Evolutionary conservation across 2,797 vertebrate genomes (phyloP).

Genomic region (Pterois miles): DNA sequence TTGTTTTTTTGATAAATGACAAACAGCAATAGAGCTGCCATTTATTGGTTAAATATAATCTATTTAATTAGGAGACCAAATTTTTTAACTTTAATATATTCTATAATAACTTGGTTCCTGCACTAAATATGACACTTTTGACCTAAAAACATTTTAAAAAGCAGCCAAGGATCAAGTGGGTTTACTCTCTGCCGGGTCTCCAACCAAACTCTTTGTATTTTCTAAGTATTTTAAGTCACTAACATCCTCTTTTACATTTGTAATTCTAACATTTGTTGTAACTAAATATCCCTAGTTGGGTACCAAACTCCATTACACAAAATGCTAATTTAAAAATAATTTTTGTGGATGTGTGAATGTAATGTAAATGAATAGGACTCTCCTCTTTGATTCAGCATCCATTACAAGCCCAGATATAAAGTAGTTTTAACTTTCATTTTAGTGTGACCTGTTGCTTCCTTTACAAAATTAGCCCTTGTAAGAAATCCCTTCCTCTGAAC

Average conservation of each 20-base stretch:
- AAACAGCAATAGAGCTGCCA: not conserved
- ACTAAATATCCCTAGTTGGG: not conserved
- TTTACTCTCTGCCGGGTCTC: not conserved
- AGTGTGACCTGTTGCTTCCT: not conserved
- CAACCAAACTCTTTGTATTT: not conserved
- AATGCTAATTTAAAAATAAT: not conserved
- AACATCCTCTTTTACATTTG: too few species aligned
- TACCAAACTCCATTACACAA: not conserved
- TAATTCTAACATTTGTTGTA: too few species aligned
- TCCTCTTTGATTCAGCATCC: not conserved
- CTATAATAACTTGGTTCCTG: not conserved
- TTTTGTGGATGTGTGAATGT: rapidly evolving
- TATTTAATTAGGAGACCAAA: not conserved
- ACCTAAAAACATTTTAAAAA: not conserved
- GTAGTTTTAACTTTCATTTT: not conserved
- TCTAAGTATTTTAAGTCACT: not conserved
- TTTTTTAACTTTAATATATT: not conserved
- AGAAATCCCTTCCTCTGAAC: not conserved
- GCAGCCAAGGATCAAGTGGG: too few species aligned
- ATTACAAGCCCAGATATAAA: not conserved
- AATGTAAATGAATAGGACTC: rapidly evolving
- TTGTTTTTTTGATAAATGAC: not conserved
- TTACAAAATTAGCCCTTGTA: not conserved
- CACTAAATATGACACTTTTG: not conserved
- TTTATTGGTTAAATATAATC: not conserved